Conservation (phyloP, 2,888 invertebrate genomes). For the Aelia acuminata region DNA sequence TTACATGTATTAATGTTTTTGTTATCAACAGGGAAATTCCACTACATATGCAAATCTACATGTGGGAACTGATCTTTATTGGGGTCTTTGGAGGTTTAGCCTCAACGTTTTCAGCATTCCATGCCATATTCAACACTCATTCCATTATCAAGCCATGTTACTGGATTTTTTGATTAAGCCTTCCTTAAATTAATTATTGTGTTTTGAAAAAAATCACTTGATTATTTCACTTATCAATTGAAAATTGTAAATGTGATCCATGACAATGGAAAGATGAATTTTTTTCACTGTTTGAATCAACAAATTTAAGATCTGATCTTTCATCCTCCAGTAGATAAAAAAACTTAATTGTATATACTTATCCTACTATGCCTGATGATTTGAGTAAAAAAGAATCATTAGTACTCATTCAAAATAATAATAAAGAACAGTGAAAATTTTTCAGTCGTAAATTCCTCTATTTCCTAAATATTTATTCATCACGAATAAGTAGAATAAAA, state of each 20-base stretch:
- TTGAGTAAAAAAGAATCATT: background rate
- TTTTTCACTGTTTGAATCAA: background rate
- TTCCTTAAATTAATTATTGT: background rate
- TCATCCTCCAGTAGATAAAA: too few species aligned
- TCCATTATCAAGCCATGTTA: constrained; percentile 70
- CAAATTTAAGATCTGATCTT: background rate
- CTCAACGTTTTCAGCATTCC: constrained; percentile 76
- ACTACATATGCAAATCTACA: constrained; percentile 74
- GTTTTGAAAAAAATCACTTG: background rate
- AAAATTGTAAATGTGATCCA: background rate
- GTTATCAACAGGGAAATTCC: constrained; percentile 73
- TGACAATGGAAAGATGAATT: background rate
- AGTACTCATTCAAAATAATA: background rate
- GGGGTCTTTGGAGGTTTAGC: constrained; percentile 75
- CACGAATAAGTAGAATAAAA: background rate
- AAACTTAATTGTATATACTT: background rate
- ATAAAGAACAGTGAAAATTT: background rate
- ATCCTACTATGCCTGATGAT: background rate
- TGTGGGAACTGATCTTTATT: constrained; percentile 76
- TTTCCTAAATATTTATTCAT: too few species aligned
- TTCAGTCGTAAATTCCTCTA: background rate
- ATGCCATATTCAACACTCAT: constrained; percentile 72
- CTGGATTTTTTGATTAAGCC: constrained; percentile 64
- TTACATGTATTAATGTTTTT: constrained; percentile 57
- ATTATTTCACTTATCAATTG: background rate